Evolutionary conservation across 2,113 vertebrate species (phyloP), one percentile per base, ranked within the genome.

Genomic region (Salvelinus alpinus): DNA sequence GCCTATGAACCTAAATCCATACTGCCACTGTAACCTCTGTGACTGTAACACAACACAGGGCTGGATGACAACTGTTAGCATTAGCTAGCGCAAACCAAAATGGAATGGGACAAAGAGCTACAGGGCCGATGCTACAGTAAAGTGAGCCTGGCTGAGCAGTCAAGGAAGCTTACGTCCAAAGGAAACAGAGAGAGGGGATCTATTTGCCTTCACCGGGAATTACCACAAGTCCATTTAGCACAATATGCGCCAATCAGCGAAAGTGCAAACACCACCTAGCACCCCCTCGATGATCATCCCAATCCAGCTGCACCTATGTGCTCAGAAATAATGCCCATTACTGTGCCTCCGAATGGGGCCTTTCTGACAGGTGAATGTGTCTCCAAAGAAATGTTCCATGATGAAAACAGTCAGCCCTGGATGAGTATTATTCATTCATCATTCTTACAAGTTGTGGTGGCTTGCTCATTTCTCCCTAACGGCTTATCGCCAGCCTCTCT

Each of bases 191-290:
- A 92, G 24, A 85, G 90, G 82, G 90, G 88, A 95, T 96, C 94
- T 92, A 92, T 93, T 91, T 92, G 47, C 83, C 80, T 85, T 85
- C 76, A 89, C 91, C 87, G 89, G 89, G 93, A 94, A 95, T 95
- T 96, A 94, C 92, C 93, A 92, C 94, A 94, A 95, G 92, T 84
- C 95, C 93, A 96, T 97, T 97, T 95, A 97, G 92, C 94, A 93
- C 95, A 95, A 96, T 95, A 94, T 95, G 94, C 86, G 91, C 87
- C 93, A 94, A 93, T 93, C 93, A 78, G 87, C 74, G 88, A 87
- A 92, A 91, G 87, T 87, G 81, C 76, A 90, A 85, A 31, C 24
- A 5, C 72, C 75, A 24, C 70, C 57, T 44, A 59, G 48, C 70
- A 25, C 59, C 38, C 31, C 20, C 4, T 68, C 34, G 13, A 51